These are phyloP conservation scores for Arbacia lixula DNA, from an alignment of 53 echinoderm and acorn worm species.

Conservation along the genomic window DNA sequence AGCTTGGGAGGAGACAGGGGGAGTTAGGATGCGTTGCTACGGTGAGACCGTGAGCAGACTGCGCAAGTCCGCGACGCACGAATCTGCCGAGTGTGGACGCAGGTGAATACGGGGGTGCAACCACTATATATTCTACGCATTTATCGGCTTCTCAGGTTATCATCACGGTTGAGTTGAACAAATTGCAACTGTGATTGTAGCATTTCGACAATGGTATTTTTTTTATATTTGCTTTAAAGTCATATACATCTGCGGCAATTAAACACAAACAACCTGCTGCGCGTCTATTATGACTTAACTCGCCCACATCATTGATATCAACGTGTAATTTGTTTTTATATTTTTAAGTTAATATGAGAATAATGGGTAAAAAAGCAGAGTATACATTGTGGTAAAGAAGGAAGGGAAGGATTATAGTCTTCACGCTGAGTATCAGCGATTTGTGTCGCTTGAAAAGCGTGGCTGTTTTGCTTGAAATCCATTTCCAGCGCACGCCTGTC, in stretches of 20 bases:
- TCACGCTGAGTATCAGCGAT: slow-evolving; percentile 30
- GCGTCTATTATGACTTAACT: slow-evolving; percentile 34
- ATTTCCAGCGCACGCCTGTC: neutral
- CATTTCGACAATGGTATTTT: no score
- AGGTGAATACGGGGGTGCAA: neutral
- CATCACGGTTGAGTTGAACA: no score
- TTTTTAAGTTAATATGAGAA: neutral
- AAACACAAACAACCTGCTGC: slow-evolving; percentile 34
- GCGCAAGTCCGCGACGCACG: slow-evolving; percentile 4
- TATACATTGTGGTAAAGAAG: neutral
- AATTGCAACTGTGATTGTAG: no score
- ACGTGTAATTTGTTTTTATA: neutral
- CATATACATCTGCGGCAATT: slow-evolving; percentile 31
- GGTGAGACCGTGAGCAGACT: slow-evolving; percentile 4
- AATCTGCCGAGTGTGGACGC: neutral
- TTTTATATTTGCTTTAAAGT: no score
- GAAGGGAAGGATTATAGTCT: slow-evolving; percentile 12
- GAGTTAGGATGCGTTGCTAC: slow-evolving; percentile 8
- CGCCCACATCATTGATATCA: slow-evolving; percentile 11
- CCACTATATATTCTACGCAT: no score
- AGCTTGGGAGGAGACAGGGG: slow-evolving; percentile 9
- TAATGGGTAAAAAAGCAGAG: neutral
- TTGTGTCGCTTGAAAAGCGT: slow-evolving; percentile 32
- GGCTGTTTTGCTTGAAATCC: neutral
- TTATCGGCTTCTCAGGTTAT: no score